Conservation (phyloP, 2,113 vertebrate species). For the Ariopsis seemanni region DNA sequence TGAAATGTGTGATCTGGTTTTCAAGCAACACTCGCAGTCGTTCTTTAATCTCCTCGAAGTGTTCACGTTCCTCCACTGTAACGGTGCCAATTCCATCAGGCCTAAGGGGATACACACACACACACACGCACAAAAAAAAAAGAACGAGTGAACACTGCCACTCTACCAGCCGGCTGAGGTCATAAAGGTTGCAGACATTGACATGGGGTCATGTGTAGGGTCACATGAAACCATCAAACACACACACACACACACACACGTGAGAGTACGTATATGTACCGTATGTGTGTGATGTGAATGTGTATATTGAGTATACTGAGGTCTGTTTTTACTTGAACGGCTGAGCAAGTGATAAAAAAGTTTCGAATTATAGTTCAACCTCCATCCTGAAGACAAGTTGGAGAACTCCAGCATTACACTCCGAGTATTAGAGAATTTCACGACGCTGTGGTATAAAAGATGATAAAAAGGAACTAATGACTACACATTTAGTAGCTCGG, state of each 20-base stretch:
- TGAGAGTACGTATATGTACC: too few relatives aligned
- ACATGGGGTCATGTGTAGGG: constrained; percentile 15
- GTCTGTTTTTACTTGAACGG: neutral
- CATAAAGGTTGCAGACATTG: constrained; percentile 29
- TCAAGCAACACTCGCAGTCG: constrained; percentile 91
- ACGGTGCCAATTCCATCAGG: constrained; percentile 97
- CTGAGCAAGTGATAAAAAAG: neutral
- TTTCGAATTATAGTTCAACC: neutral
- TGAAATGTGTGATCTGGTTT: constrained; percentile 99
- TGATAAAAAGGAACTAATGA: neutral
- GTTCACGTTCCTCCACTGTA: constrained; percentile 93
- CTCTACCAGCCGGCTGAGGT: constrained; percentile 1
- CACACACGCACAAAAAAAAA: neutral
- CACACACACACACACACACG: neutral
- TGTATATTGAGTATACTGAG: neutral
- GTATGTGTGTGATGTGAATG: neutral
- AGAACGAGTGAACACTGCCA: constrained; percentile 4
- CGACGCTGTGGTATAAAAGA: neutral
- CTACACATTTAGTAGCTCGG: neutral
- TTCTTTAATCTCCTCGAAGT: constrained; percentile 97
- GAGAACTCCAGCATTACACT: neutral
- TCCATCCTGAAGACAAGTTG: neutral
- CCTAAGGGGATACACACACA: constrained; percentile 66
- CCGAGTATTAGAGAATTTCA: neutral
- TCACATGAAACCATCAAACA: constrained; percentile 8